phyloP scores from a whole-genome alignment of 2,888 invertebrate species.

The Sinelater perroti region DNA sequence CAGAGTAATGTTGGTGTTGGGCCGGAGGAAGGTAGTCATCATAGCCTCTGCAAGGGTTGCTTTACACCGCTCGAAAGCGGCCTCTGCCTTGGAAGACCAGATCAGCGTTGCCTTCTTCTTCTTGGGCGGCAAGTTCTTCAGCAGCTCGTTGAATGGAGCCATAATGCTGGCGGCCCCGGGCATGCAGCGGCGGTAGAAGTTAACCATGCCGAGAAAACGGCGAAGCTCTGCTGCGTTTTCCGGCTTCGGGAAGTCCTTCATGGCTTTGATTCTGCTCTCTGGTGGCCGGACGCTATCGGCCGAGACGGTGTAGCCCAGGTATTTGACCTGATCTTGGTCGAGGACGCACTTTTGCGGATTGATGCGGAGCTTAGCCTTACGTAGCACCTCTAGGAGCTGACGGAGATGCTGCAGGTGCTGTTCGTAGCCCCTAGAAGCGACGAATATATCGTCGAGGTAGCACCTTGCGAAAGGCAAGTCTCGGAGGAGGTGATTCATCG shows the following conservation, averaged over 20 bases:
- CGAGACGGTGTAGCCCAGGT: not conserved
- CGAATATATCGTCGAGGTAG: constrained; percentile 8
- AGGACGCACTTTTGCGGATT: not conserved
- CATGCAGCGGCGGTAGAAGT: not conserved
- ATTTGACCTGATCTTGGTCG: not conserved
- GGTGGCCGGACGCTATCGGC: not conserved
- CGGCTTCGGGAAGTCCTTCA: not conserved
- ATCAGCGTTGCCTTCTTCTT: no score
- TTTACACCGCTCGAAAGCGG: not conserved
- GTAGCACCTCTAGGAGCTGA: not conserved
- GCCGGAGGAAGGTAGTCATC: not conserved
- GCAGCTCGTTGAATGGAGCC: no score
- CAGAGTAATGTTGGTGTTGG: no score
- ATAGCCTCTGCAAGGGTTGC: not conserved
- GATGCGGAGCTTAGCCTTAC: not conserved
- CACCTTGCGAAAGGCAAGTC: no score
- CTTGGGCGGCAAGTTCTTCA: no score
- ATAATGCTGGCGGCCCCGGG: not conserved
- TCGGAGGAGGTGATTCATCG: not conserved
- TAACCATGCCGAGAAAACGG: not conserved
- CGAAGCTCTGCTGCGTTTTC: not conserved
- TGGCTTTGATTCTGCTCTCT: not conserved
- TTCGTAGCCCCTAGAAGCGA: not conserved
- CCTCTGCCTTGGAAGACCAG: not conserved
- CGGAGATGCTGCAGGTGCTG: not conserved